Base-by-base conservation (phyloP, 2,113 vertebrate genomes). In the Oncorhynchus keta region DNA sequence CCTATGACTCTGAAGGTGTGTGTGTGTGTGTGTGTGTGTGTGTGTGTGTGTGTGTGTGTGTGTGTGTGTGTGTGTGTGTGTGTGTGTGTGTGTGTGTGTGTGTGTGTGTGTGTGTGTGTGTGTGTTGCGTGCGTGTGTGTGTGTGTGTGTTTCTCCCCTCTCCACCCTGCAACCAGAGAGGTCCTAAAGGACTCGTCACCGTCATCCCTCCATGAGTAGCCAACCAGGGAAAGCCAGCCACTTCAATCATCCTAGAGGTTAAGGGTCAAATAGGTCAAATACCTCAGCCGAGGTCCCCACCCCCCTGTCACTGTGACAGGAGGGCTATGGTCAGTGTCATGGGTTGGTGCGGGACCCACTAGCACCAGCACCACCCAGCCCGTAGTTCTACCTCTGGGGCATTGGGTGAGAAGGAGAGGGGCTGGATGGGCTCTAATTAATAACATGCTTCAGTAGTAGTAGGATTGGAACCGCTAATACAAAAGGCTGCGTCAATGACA, bases 111-210 rank as follows among this genome's bases (percentile, higher is more conserved):
- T 35, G 32, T 35, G 32, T 35, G 32, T 35, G 32, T 35, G 32
- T 6, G 32, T 35, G 32, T 35, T 6, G 5, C 6, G 32, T 35
- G 32, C 7, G 32, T 1, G 32, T 35, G 32, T 35, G 32, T 35
- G 35, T 35, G 35, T 35, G 6, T 35, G 35, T 8, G 5, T 35
- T 6, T 82, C 83, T 78, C 75, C 86, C 76, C 80, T 81, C 84
- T 84, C 83, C 79, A 66, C 77, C 79, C 68, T 92, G 92, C 88
- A 93, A 91, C 89, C 83, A 90, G 90, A 93, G 91, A 91, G 81
- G 87, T 88, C 85, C 85, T 90, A 84, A 87, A 93, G 87, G 90
- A 92, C 89, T 92, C 87, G 88, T 93, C 90, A 92, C 90, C 90
- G 70, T 92, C 90, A 89, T 92, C 90, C 93, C 81, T 87, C 73